Evolutionary conservation across 2,113 vertebrate genomes (phyloP), one percentile per base, ranked within the genome.

Genomic region (human): DNA sequence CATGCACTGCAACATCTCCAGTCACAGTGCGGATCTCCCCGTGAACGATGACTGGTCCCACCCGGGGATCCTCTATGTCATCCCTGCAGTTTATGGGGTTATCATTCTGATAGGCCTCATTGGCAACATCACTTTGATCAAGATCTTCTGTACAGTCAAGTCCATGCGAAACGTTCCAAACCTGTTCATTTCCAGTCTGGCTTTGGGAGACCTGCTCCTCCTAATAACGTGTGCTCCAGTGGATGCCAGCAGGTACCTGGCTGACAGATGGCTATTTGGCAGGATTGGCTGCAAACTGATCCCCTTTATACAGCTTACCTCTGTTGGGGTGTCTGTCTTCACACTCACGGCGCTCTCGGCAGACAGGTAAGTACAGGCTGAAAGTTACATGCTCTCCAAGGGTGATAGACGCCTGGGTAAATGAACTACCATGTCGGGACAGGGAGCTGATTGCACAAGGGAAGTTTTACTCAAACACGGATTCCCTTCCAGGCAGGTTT

Each of bases 311-410:
- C 99, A 99, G 98, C 99, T 99, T 64, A 99, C 99, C 45, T 99
- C 99, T 0, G 99, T 99, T 3, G 99, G 99, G 75, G 99, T 99
- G 91, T 99, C 99, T 35, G 99, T 99, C 96, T 99, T 99, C 97
- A 99, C 99, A 1, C 99, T 99, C 93, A 99, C 99, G 3, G 99
- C 99, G 38, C 99, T 99, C 84, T 99, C 99, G 0, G 99, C 99
- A 73, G 99, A 99, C 99, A 99, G 99, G 99, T 99, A 99, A 98
- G 98, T 88, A 38, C 92, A 48, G 90, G 70, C 55, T 93, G 8
- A 55, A 73, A 96, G 72, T 70, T 45, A 22, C 27, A 13, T 64
- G 85, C 66, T 93, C 80, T 97, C 55, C 13, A 3, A 3, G 40
- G 59, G 87, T 38, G 80, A 10, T 3, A 13, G 38, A 5, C 38